A percentile compares a stretch with the other conserved stretches of the same genome.
phyloP scores from a whole-genome alignment of 1,140 invertebrate species.

The Sycophila sp. region DNA sequence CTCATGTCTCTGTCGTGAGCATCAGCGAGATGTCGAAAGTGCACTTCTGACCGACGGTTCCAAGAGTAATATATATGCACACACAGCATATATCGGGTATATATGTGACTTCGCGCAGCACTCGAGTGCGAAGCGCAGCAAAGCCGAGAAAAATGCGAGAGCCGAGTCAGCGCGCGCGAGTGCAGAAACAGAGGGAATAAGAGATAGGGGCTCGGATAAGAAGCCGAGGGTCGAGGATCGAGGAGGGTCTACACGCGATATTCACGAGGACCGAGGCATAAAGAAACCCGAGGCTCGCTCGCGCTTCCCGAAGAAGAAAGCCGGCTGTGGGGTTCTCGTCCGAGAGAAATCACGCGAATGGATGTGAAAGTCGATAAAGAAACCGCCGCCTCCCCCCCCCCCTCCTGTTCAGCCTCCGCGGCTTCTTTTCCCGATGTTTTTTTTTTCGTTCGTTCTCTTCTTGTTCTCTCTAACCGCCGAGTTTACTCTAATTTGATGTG shows the following conservation, averaged over 20 bases:
- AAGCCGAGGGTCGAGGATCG: not conserved
- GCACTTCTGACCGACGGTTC: no score
- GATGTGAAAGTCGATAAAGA: constrained; percentile 21
- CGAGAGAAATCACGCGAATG: constrained; percentile 15
- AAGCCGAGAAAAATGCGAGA: not conserved
- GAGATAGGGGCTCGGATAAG: not conserved
- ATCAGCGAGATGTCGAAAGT: no score
- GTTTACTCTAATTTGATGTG: constrained; percentile 17
- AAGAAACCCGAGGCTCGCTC: not conserved
- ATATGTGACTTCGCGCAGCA: no score
- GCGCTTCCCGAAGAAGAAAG: not conserved
- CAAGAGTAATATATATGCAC: no score
- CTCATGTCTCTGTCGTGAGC: no score
- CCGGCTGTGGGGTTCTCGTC: not conserved
- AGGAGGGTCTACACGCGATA: not conserved
- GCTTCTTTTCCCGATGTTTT: no score
- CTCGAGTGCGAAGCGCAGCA: not conserved
- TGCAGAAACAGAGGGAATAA: not conserved
- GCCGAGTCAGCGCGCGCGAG: not conserved
- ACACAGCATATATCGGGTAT: no score
- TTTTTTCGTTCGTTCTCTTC: constrained; percentile 12
- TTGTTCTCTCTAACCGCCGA: no score
- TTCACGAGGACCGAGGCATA: not conserved
- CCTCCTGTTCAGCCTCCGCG: no score
- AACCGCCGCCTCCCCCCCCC: not conserved